Evolutionary conservation across 2,888 invertebrate species (phyloP), one percentile per base, ranked within the genome.

Genomic region (Drosophila hamatofila): DNA sequence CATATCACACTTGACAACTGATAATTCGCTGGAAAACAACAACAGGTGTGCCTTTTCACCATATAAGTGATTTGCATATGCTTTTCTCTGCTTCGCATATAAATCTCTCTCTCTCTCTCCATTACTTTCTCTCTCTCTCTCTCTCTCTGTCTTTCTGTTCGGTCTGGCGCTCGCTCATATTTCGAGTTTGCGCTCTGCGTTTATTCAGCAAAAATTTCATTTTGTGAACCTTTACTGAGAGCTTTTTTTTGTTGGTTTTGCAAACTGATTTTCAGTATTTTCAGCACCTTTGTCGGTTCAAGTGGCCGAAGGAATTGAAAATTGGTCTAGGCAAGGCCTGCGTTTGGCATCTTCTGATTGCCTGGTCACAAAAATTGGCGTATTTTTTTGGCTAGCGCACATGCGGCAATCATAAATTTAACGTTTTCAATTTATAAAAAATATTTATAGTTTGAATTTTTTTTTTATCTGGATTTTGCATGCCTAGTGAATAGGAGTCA

Each of bases 251-350:
- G 57, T 58, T 62, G 44, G 58, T 59, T 71, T 67, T 51, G 39
- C 46, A 7, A 64, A 58, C 67, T 55, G 56, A 46, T 61, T 61
- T 77, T 86, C 76, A 90, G 85, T 87, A 76, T 74, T 75, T 86
- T 88, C 74, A 81, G 87, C 70, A 76, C 69, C 85, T 87, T 81
- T 81, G 84, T 81, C 75, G 74, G 49, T 67, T 77, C 42, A 77
- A 86, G 81, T 83, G 70, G 79, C 67, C 73, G 61, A 70, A 73
- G 78, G 78, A 75, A 72, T 64, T 71, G 74, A 74, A 69, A 67
- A 67, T 52, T 55, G 54, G 16, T 9, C 9, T 12, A 48, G 44
- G 55, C 60, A 61, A 42, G 51, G 54, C 51, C 64, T 72, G 88
- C 65, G 65, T 61, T 83, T 83, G 87, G 63, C 77, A 86, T 54